Percentiles rank a stretch among this genome's conserved stretches.
These are phyloP conservation scores for Engystomops pustulosus DNA, from an alignment of 2,113 vertebrate genomes.

Conservation along the genomic window DNA sequence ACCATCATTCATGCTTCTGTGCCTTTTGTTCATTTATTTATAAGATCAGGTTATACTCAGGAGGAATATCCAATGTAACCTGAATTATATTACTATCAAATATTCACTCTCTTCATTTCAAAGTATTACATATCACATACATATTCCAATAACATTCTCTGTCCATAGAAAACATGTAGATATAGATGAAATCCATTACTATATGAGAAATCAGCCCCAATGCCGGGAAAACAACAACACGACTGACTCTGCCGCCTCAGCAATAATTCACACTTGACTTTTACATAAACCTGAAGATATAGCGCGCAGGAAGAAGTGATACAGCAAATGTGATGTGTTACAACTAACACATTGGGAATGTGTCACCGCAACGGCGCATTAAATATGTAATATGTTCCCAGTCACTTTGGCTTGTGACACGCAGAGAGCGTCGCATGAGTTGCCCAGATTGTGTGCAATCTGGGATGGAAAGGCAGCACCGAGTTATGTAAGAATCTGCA, in stretches of 20 bases:
- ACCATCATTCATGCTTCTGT: not conserved
- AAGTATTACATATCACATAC: too few relatives aligned
- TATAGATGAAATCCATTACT: too few relatives aligned
- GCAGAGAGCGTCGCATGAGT: slow-evolving; percentile 5
- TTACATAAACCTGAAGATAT: not conserved
- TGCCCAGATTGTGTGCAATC: slow-evolving; percentile 20
- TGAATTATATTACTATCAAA: not conserved
- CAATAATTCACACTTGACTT: not conserved
- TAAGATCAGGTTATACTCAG: not conserved
- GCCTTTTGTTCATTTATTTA: not conserved
- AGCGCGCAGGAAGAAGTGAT: not conserved
- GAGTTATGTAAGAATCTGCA: slow-evolving; percentile 18
- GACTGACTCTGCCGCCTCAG: not conserved
- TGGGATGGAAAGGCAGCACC: not conserved
- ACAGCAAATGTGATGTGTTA: not conserved
- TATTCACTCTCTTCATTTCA: not conserved
- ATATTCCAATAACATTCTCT: not conserved
- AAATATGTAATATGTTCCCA: slow-evolving; percentile 17
- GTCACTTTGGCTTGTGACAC: slow-evolving; percentile 2
- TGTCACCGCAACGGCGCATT: not conserved
- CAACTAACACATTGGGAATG: not conserved
- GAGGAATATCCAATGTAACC: not conserved
- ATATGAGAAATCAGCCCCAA: too few relatives aligned
- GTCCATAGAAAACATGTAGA: not conserved
- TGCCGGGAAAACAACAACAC: not conserved